These are phyloP conservation scores for Hylaea fasciaria DNA, from an alignment of 2,888 invertebrate species.

Conservation along the genomic window DNA sequence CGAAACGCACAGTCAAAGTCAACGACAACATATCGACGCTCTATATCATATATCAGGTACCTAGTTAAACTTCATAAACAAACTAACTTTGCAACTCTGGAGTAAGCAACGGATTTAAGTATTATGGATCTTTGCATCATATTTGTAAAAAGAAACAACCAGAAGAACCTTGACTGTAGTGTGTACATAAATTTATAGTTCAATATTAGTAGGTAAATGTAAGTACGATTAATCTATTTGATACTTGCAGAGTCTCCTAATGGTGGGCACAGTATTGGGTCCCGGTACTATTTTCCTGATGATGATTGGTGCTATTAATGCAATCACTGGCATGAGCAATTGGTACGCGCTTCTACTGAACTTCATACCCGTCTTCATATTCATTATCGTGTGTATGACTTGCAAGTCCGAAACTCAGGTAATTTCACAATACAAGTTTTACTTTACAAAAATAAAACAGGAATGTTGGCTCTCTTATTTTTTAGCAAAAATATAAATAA, in stretches of 20 bases:
- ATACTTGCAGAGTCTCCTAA: slow-evolving; percentile 82
- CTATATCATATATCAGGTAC: slow-evolving; percentile 88
- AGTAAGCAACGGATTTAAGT: too few species aligned
- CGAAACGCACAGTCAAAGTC: slow-evolving; percentile 90
- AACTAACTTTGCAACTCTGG: background rate
- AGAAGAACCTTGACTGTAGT: too few species aligned
- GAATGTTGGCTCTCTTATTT: too few species aligned
- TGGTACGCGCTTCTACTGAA: slow-evolving; percentile 88
- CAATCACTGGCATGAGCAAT: slow-evolving; percentile 90
- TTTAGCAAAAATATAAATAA: too few species aligned
- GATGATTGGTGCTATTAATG: slow-evolving; percentile 92
- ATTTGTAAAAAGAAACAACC: too few species aligned
- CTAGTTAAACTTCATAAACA: background rate
- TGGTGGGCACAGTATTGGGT: slow-evolving; percentile 91
- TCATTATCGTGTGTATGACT: slow-evolving; percentile 87
- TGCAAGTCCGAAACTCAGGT: slow-evolving; percentile 89
- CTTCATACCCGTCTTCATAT: slow-evolving; percentile 87
- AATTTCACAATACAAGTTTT: slow-evolving; percentile 34
- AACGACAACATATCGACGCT: slow-evolving; percentile 95
- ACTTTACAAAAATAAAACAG: background rate
- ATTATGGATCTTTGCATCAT: too few species aligned
- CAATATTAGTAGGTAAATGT: too few species aligned
- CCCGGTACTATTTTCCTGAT: slow-evolving; percentile 93
- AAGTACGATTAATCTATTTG: slow-evolving; percentile 1
- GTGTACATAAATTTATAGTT: too few species aligned